Evolutionary conservation across 2,888 invertebrate species (phyloP).

Genomic region (Sinelater perroti): DNA sequence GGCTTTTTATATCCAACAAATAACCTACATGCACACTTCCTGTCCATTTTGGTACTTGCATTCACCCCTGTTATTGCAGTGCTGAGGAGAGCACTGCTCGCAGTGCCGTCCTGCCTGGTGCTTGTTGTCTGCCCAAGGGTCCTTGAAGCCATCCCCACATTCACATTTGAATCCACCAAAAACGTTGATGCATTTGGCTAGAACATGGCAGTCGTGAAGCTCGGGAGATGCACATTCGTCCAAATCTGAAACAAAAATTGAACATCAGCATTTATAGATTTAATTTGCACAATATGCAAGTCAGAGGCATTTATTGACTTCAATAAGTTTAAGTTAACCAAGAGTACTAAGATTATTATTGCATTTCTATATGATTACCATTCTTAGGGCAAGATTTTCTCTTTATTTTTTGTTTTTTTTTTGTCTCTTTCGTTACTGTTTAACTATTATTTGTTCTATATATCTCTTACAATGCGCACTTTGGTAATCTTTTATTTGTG

Average conservation of each 20-base stretch:
- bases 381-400: too few relatives aligned
- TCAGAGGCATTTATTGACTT: too few relatives aligned
- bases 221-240: conserved; percentile 87
- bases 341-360: too few relatives aligned
- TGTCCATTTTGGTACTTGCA: conserved; percentile 81
- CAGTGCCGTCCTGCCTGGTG: conserved; percentile 78
- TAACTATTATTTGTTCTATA: too few relatives aligned
- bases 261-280: too few relatives aligned
- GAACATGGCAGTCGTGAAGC: conserved; percentile 83
- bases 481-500: too few relatives aligned
- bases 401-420: too few relatives aligned
- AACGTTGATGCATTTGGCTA: conserved; percentile 80
- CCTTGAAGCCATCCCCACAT: conserved; percentile 79
- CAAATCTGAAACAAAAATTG: conserved; percentile 68
- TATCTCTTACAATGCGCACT: too few relatives aligned
- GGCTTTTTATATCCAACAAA: neutral
- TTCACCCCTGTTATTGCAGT: conserved; percentile 86
- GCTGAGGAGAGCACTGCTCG: conserved; percentile 77
- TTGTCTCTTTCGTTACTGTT: too few relatives aligned
- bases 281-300: too few relatives aligned
- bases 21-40: conserved; percentile 77
- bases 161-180: conserved; percentile 85
- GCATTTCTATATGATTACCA: too few relatives aligned
- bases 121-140: conserved; percentile 75
- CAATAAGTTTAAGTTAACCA: too few relatives aligned